phyloP scores from a whole-genome alignment of 2,113 vertebrate genomes.

The Zosterops lateralis region DNA sequence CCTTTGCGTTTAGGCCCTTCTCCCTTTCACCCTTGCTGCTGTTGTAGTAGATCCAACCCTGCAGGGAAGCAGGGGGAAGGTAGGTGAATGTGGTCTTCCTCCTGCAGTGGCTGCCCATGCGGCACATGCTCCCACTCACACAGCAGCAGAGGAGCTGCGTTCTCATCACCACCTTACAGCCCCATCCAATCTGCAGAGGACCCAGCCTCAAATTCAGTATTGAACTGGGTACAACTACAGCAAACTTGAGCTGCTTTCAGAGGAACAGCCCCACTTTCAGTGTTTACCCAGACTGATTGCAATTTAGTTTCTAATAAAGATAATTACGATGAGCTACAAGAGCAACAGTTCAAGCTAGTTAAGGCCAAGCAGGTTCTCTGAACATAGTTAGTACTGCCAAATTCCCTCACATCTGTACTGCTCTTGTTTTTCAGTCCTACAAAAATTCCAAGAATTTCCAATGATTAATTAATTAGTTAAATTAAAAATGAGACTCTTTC shows the following conservation, averaged over 20 bases:
- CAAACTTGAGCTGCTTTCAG: not conserved
- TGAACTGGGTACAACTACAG: not conserved
- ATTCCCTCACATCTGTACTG: not conserved
- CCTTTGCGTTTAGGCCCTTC: not conserved
- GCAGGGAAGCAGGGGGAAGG: not conserved
- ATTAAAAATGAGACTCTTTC: not conserved
- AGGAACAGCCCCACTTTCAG: not conserved
- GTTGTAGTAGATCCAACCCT: not conserved
- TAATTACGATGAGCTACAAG: not conserved
- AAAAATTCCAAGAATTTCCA: not conserved
- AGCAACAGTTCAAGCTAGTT: not conserved
- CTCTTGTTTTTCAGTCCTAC: not conserved
- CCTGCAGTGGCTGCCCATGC: accelerated
- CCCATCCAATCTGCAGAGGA: not conserved
- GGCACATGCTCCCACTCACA: accelerated
- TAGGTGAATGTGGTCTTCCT: not conserved
- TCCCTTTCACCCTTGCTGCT: not conserved
- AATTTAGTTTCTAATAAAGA: not conserved
- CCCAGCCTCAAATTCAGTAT: not conserved
- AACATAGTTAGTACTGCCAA: not conserved
- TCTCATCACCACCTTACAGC: not conserved
- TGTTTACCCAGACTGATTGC: not conserved
- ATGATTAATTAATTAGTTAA: not conserved
- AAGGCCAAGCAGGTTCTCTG: not conserved
- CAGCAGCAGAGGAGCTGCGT: not conserved